Base-by-base conservation (phyloP, 2,888 invertebrate species). In the Phragmatobia fuliginosa region DNA sequence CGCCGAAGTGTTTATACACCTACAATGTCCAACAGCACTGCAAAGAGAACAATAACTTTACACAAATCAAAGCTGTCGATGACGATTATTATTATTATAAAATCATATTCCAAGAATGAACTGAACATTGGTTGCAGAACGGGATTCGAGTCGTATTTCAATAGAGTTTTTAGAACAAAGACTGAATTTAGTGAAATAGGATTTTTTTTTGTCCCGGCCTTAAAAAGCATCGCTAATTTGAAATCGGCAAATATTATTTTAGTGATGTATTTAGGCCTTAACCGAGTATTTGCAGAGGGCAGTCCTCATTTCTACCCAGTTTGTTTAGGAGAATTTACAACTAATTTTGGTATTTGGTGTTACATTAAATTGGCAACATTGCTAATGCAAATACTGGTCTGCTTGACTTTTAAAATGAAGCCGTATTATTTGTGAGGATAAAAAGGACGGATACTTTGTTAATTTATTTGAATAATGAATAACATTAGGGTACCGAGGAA, bases 301-400 rank as follows among this genome's bases (percentile, higher is more conserved):
- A 65, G 69, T 67, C 67, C 67, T 72, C 61, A 71, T 71, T 68
- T 72, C 68, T 74, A 73, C 31, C 58, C 59, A 56, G 82, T 81
- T 79, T 79, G 79, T 81, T 81, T 79, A 79, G 79, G 79, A 79
- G 74, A 66, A 71, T 72, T 62, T 66, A 32, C 52, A 70, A 71
- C 82, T 72, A 79, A 79, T 81, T 81, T 79, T 45, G 71, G 77
- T 76, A 66, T 79, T 81, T 79, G 33, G 62, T 18, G 62, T 36
- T n/a, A 68, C 70, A 68, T 76, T 76, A 72, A 81, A 73, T 76
- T 76, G 66, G 70, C 62, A 72, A 66, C 72, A 59, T 64, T 64
- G 58, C 10, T 16, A 21, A 33, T 16, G 49, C 56, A 60, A 68
- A 64, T 64, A 68, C 36, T 65, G 25, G 10, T 28, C 28, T 65